A percentile compares a stretch with the other conserved stretches of the same genome.
Conservation (phyloP, 2,113 vertebrate genomes). For the Elephantulus edwardii region DNA sequence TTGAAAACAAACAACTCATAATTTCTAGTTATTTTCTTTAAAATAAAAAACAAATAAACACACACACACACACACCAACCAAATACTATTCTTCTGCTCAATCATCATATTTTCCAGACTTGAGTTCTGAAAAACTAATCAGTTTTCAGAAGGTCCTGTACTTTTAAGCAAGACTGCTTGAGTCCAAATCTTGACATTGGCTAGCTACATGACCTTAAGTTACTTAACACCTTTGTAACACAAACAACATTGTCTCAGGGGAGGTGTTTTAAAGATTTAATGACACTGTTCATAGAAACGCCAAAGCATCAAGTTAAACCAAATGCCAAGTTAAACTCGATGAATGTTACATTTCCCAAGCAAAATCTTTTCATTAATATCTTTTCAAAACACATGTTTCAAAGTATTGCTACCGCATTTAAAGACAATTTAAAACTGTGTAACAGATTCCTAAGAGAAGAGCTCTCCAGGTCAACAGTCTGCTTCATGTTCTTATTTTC, state of each 20-base stretch:
- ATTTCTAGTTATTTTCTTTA: background rate
- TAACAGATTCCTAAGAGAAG: background rate
- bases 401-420: conserved; percentile 22
- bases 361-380: conserved; percentile 2
- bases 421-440: background rate
- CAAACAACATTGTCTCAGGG: background rate
- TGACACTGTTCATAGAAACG: background rate
- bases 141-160: background rate
- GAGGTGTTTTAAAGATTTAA: conserved; percentile 27
- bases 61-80: too few species aligned
- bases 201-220: background rate
- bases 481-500: background rate
- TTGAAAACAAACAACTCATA: conserved; percentile 39
- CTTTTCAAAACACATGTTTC: background rate
- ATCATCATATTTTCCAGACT: background rate
- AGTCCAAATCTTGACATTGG: background rate
- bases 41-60: background rate
- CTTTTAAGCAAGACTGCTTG: background rate
- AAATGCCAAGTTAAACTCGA: background rate
- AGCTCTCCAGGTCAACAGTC: background rate
- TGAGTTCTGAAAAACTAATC: background rate
- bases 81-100: background rate
- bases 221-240: background rate
- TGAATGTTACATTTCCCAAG: conserved; percentile 38
- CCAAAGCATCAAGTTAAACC: too few species aligned